A percentile compares a stretch with the other conserved stretches of the same genome.
These are phyloP conservation scores for Lingula anatina DNA, from an alignment of 2,888 invertebrate species.

Conservation along the genomic window DNA sequence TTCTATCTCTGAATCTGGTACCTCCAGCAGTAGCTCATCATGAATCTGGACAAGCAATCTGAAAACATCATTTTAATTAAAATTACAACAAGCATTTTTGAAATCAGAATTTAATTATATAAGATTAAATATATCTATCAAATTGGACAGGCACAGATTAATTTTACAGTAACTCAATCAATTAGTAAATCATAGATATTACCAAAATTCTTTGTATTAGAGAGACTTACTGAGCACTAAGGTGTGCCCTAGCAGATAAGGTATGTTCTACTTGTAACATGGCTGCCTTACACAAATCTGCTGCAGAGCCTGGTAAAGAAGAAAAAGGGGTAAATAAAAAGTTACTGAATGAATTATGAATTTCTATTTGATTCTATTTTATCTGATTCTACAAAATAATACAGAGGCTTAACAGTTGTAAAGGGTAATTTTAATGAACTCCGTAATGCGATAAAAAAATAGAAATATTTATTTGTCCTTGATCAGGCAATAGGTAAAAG, in stretches of 20 bases:
- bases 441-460: too few relatives aligned
- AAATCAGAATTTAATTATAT: too few relatives aligned
- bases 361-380: too few relatives aligned
- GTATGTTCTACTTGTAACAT: slow-evolving; percentile 38
- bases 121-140: too few relatives aligned
- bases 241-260: slow-evolving; percentile 12
- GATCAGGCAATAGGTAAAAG: not conserved
- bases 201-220: not conserved
- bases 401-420: too few relatives aligned
- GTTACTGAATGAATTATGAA: too few relatives aligned
- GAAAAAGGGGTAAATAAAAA: too few relatives aligned
- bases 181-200: not conserved
- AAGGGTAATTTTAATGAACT: too few relatives aligned
- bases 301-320: slow-evolving; percentile 48
- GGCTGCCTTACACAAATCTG: slow-evolving; percentile 45
- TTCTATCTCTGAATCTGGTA: slow-evolving; percentile 25
- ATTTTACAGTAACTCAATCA: too few relatives aligned
- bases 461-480: not conserved
- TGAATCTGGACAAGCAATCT: slow-evolving; percentile 45
- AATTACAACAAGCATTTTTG: too few relatives aligned
- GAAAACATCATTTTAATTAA: slow-evolving; percentile 1
- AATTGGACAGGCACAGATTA: too few relatives aligned
- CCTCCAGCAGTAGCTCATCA: slow-evolving; percentile 45
- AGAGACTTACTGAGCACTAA: slow-evolving; percentile 10
- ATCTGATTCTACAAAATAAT: too few relatives aligned